Evolutionary conservation across 2,797 vertebrate species (phyloP), one percentile per base, ranked within the genome.

Genomic region (Sparidentex hasta): DNA sequence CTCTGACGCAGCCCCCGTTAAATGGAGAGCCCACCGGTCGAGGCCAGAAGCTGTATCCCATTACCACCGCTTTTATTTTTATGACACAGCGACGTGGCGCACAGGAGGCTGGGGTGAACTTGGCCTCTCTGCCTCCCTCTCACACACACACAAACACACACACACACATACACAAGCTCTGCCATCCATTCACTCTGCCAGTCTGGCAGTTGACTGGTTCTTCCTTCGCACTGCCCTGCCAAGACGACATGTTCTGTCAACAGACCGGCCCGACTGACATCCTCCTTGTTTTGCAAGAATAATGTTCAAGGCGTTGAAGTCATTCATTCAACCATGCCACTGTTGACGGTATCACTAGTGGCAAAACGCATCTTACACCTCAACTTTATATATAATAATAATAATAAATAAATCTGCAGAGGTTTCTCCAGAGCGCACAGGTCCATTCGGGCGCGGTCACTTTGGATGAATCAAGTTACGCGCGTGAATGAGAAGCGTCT

Each of bases 1-100:
- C 78, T 82, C 75, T 89, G 83, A 87, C 84, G 69, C 80, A 87
- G 79, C 47, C 47, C 68, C 73, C 46, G 83, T 90, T 89, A 89
- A 91, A 90, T 68, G 67, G 82, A 83, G 82, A 81, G 86, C 80
- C 82, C 81, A 84, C 77, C 81, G 69, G 85, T 75, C 75, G 81
- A 77, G 85, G 88, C 82, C 92, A 88, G 84, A 63, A 83, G 81
- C 88, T 87, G 89, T 86, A 93, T 94, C 92, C 72, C 84, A 86
- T 94, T 94, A 93, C 92, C 78, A 68, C 78, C 72, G 83, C 81
- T 92, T 92, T 92, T 92, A 92, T 93, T 93, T 93, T 93, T 93
- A 94, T 92, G 92, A 87, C 87, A 85, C 87, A 50, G 75, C 54
- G 74, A 67, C 52, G 43, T 47, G 78, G 65, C 56, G 83, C 69